A percentile compares a stretch with the other conserved stretches of the same genome.
phyloP scores from a whole-genome alignment of 2,113 vertebrate genomes.

The Bujurquina vittata region DNA sequence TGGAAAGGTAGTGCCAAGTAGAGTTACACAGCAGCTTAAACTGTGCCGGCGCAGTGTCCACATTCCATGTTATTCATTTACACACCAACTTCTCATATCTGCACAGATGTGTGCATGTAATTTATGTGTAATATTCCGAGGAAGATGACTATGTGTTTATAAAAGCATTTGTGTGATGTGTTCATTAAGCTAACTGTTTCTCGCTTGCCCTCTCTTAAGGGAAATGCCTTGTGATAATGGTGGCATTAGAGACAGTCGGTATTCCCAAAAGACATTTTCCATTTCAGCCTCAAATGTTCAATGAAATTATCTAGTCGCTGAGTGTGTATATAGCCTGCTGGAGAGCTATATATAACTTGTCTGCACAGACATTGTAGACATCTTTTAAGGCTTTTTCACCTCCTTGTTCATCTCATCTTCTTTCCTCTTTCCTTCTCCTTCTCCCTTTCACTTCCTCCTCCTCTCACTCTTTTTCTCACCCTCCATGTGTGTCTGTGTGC shows the following conservation, averaged over 20 bases:
- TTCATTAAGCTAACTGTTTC: constrained; percentile 41
- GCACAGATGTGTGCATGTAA: not conserved
- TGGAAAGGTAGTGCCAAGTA: not conserved
- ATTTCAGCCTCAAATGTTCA: constrained; percentile 52
- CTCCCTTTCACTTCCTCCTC: not conserved
- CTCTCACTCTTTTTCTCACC: constrained; percentile 5
- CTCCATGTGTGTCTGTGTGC: constrained; percentile 41
- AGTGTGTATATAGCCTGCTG: constrained; percentile 42
- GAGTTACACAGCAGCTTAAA: not conserved
- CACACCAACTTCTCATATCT: not conserved
- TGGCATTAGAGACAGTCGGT: constrained; percentile 28
- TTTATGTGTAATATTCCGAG: not conserved
- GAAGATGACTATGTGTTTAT: constrained; percentile 27
- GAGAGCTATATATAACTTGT: constrained; percentile 68
- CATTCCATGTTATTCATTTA: not conserved
- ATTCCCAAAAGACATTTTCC: constrained; percentile 39
- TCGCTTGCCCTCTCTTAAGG: constrained; percentile 16
- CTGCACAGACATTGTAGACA: constrained; percentile 59
- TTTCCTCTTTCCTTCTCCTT: not conserved
- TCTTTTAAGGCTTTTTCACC: constrained; percentile 47
- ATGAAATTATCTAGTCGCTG: constrained; percentile 39
- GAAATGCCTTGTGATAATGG: constrained; percentile 44
- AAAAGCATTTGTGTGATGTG: constrained; percentile 25
- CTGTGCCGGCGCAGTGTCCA: too few relatives aligned
- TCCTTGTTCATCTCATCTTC: constrained; percentile 5